Conservation (phyloP, 2,113 vertebrate genomes). For the Cebus imitator region DNA sequence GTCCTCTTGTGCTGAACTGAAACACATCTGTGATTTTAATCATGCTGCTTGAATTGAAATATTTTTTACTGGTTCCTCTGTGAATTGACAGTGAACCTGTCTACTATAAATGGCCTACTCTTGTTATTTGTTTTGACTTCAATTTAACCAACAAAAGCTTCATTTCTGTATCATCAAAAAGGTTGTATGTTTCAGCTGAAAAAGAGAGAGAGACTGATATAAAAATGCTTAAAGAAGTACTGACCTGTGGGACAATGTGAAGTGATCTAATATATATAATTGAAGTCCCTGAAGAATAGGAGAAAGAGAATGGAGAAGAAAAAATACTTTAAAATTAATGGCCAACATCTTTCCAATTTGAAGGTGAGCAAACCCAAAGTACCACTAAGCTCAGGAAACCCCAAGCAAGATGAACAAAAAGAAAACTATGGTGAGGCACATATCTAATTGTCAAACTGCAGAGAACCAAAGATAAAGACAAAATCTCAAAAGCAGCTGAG, state of each 20-base stretch:
- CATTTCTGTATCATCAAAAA: slow-evolving; percentile 73
- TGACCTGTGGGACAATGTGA: not conserved
- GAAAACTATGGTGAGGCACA: not conserved
- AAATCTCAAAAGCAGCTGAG: not conserved
- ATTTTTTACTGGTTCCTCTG: slow-evolving; percentile 62
- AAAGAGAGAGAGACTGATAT: not conserved
- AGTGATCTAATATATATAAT: not conserved
- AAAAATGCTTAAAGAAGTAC: not conserved
- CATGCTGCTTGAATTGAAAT: slow-evolving; percentile 60
- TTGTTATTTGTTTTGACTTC: slow-evolving; percentile 63
- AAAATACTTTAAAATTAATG: not conserved
- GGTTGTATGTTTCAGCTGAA: slow-evolving; percentile 47
- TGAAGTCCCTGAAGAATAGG: not conserved
- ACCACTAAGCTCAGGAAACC: not conserved
- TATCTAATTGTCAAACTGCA: not conserved
- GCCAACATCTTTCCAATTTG: not conserved
- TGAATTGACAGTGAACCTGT: slow-evolving; percentile 55
- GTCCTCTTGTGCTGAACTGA: slow-evolving; percentile 62
- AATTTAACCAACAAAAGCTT: slow-evolving; percentile 74
- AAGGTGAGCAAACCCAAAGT: not conserved
- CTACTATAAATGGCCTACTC: slow-evolving; percentile 44
- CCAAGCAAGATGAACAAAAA: not conserved
- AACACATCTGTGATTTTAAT: slow-evolving; percentile 64
- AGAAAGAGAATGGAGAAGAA: not conserved
- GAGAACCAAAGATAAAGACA: not conserved